These are phyloP conservation scores for Periophthalmus magnuspinnatus DNA, from an alignment of 2,797 vertebrate genomes.

Conservation along the genomic window DNA sequence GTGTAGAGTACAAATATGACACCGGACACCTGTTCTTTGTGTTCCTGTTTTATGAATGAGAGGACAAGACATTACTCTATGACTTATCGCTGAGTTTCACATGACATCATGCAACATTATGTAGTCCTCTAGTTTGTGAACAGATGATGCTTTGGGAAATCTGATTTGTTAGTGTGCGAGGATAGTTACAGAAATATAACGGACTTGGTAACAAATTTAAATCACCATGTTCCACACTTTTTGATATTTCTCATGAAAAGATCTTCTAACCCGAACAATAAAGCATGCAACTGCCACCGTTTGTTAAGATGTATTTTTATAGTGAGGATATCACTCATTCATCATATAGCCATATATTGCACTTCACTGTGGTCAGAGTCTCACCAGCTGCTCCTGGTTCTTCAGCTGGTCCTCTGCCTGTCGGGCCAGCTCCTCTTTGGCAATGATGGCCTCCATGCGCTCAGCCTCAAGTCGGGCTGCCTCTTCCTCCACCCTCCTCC, in stretches of 20 bases:
- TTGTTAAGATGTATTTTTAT: too few relatives aligned
- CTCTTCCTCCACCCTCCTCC: constrained; percentile 86
- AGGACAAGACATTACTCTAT: neutral
- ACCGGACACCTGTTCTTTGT: constrained; percentile 18
- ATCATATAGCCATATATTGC: neutral
- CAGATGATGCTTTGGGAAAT: neutral
- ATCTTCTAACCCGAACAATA: too few relatives aligned
- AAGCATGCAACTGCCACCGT: too few relatives aligned
- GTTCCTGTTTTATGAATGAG: constrained; percentile 17
- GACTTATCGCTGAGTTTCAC: neutral
- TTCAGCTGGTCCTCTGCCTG: constrained; percentile 91
- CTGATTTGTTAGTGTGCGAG: neutral
- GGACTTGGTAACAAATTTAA: neutral
- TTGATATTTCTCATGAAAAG: neutral
- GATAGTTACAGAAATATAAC: neutral
- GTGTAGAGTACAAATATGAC: neutral
- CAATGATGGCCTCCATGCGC: constrained; percentile 87
- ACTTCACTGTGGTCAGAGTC: constrained; percentile 31
- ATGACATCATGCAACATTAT: neutral
- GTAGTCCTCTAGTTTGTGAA: neutral
- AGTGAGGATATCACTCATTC: too few relatives aligned
- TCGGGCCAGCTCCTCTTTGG: constrained; percentile 92
- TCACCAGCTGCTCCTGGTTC: constrained; percentile 95
- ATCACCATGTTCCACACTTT: neutral
- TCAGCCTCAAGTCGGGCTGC: constrained; percentile 90